Evolutionary conservation across 2,888 invertebrate genomes (phyloP).

Genomic region (Eupithecia tripunctaria): DNA sequence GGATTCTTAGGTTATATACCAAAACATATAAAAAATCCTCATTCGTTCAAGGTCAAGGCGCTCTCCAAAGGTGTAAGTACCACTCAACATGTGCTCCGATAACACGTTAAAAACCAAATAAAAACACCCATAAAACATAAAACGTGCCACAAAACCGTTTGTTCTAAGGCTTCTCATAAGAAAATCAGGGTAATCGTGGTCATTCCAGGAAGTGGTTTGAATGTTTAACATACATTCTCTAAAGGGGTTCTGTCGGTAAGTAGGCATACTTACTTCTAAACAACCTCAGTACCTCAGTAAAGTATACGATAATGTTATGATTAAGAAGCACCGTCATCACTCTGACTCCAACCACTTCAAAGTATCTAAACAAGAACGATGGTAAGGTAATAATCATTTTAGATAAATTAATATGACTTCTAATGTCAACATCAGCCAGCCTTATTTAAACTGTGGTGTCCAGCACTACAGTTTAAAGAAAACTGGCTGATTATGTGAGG

Average conservation of each 20-base stretch:
- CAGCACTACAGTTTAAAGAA: neutral
- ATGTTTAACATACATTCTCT: constrained; percentile 69
- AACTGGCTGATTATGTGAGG: neutral
- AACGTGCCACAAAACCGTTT: constrained; percentile 32
- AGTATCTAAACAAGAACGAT: constrained; percentile 40
- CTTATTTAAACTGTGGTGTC: neutral
- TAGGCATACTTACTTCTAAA: constrained; percentile 23
- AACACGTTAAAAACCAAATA: constrained; percentile 29
- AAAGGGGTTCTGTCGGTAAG: constrained; percentile 47
- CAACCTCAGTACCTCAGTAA: constrained; percentile 40
- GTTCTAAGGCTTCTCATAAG: constrained; percentile 40
- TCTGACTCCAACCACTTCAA: constrained; percentile 38
- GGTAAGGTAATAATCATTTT: neutral
- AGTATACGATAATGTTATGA: constrained; percentile 65
- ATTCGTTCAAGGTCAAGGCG: constrained; percentile 16
- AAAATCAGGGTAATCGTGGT: constrained; percentile 39
- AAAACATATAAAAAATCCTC: neutral
- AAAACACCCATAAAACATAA: constrained; percentile 32
- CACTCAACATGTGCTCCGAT: constrained; percentile 28
- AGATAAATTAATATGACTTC: neutral
- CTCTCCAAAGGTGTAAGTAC: constrained; percentile 13
- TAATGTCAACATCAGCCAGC: neutral
- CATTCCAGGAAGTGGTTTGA: constrained; percentile 64
- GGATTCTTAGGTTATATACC: neutral
- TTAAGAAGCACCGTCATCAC: constrained; percentile 56